A percentile compares a stretch with the other conserved stretches of the same genome.
phyloP scores from a whole-genome alignment of 2,888 invertebrate genomes.

The Xanthorhoe designata region DNA sequence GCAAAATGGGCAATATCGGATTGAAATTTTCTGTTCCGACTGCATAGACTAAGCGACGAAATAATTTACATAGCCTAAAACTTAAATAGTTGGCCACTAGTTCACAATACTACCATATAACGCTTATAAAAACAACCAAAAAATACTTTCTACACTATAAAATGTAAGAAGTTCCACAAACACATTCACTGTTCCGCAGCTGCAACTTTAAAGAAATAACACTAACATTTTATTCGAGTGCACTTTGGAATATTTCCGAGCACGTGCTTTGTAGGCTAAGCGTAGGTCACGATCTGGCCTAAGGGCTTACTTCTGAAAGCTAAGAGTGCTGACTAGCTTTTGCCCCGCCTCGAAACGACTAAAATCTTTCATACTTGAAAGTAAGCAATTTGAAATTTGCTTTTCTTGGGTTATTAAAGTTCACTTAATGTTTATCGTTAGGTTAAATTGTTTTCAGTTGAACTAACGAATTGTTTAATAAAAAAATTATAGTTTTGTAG shows the following conservation, averaged over 20 bases:
- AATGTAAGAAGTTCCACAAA: neutral
- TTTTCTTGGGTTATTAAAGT: neutral
- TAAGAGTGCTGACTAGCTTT: conserved; percentile 34
- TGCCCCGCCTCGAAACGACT: conserved; percentile 20
- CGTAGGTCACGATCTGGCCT: conserved; percentile 56
- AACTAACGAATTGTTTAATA: neutral
- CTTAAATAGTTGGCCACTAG: no score
- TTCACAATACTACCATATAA: neutral
- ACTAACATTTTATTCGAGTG: conserved; percentile 33
- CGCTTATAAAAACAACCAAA: neutral
- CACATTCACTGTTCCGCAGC: neutral
- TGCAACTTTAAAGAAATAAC: conserved; percentile 26
- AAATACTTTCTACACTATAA: neutral
- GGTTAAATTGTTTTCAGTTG: neutral
- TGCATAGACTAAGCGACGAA: no score
- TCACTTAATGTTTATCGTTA: neutral
- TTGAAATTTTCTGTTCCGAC: no score
- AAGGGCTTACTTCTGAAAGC: conserved; percentile 44
- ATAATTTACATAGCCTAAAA: no score
- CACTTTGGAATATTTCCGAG: conserved; percentile 42
- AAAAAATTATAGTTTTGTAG: neutral
- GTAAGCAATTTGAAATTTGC: conserved; percentile 20
- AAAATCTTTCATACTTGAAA: conserved; percentile 24
- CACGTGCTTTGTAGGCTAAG: conserved; percentile 49
- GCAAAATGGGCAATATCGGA: no score